Conservation (phyloP, 2,888 invertebrate genomes). For the Mythimna loreyi region DNA sequence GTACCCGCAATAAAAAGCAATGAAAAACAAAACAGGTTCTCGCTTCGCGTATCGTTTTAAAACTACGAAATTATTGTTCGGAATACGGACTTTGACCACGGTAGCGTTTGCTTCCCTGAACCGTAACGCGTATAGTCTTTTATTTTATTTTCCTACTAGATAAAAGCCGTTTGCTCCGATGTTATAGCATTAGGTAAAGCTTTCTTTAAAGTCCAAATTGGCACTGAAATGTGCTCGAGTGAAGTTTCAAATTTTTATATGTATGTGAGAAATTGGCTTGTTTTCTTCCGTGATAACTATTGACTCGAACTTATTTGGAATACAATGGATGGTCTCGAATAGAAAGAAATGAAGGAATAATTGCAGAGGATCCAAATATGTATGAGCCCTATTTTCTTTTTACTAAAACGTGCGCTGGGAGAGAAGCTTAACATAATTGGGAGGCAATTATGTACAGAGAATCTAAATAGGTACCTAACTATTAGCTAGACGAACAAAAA, state of each 20-base stretch:
- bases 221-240: conserved; percentile 48
- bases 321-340: conserved; percentile 2
- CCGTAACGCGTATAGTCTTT: conserved; percentile 65
- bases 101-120: conserved; percentile 62
- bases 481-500: not conserved
- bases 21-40: conserved; percentile 48
- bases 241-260: conserved; percentile 48
- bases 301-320: conserved; percentile 8
- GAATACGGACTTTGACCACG: conserved; percentile 69
- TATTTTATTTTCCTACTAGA: conserved; percentile 72
- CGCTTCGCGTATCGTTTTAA: conserved; percentile 52
- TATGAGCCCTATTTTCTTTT: not conserved
- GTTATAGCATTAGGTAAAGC: conserved; percentile 68
- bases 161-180: conserved; percentile 69
- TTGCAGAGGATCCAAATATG: conserved; percentile 10
- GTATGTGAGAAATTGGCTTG: conserved; percentile 34
- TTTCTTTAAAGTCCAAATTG: conserved; percentile 63
- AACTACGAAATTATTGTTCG: conserved; percentile 63
- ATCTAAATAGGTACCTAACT: not conserved
- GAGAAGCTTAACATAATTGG: not conserved
- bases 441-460: conserved; percentile 9
- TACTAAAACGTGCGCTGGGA: not conserved
- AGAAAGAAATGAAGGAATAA: conserved; percentile 6
- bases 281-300: conserved; percentile 35
- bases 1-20: conserved; percentile 42